A percentile compares a stretch with the other conserved stretches of the same genome.
phyloP scores from a whole-genome alignment of 2,113 vertebrate genomes.

The Cynocephalus volans region DNA sequence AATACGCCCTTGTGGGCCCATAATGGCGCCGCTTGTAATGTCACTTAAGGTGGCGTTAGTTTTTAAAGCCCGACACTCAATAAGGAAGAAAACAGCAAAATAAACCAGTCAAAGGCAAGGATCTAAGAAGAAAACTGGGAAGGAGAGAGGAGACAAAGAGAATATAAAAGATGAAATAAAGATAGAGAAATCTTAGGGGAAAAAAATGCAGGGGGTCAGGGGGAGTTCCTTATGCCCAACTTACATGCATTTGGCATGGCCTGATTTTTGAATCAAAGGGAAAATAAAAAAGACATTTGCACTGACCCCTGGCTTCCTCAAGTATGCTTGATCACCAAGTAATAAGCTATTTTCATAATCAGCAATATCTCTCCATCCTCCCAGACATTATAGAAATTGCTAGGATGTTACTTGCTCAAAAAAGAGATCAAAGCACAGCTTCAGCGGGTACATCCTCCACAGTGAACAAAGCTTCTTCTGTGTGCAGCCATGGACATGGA shows the following conservation, averaged over 20 bases:
- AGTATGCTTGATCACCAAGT: neutral
- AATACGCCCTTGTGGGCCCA: too few species aligned
- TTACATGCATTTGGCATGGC: neutral
- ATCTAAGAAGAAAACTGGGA: neutral
- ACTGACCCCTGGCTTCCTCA: neutral
- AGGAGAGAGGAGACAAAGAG: neutral
- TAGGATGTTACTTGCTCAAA: accelerated
- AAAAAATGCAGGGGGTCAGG: neutral
- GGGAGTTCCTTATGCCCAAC: neutral
- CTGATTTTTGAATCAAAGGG: neutral
- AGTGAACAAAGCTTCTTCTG: neutral
- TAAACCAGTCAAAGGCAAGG: neutral
- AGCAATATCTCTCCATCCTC: neutral
- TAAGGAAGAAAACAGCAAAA: neutral
- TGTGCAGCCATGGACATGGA: neutral
- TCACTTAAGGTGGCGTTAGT: too few species aligned
- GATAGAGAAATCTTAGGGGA: neutral
- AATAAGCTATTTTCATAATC: neutral
- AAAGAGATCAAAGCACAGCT: neutral
- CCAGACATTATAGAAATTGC: neutral
- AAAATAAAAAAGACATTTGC: neutral
- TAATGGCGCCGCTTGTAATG: too few species aligned
- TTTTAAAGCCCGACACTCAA: too few species aligned
- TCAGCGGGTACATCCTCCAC: neutral
- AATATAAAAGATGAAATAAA: neutral